These are phyloP conservation scores for Yoshiicerus persimilis DNA, from an alignment of 1,140 invertebrate species.

Conservation along the genomic window DNA sequence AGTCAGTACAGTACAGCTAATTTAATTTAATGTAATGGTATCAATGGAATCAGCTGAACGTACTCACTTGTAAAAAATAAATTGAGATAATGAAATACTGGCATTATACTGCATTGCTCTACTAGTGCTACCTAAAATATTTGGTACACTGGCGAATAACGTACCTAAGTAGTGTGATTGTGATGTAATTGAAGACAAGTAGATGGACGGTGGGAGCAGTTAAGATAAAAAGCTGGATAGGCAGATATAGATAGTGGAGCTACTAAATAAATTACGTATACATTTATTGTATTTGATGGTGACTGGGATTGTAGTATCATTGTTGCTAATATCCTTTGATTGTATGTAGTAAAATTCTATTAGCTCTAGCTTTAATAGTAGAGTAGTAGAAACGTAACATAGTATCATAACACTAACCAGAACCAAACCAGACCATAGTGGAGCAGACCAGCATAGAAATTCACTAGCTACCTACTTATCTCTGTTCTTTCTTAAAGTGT, in stretches of 20 bases:
- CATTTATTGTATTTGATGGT: neutral
- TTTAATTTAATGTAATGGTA: constrained; percentile 3
- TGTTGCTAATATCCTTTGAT: constrained; percentile 6
- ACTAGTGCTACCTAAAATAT: no score
- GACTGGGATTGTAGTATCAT: neutral
- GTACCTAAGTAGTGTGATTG: neutral
- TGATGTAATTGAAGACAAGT: neutral
- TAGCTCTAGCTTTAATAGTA: neutral
- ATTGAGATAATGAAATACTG: constrained; percentile 8
- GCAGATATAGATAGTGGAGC: neutral
- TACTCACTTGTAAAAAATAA: constrained; percentile 10
- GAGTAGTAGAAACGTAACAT: neutral
- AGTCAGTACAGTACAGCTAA: neutral
- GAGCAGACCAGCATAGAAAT: no score
- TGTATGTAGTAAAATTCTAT: constrained; percentile 13
- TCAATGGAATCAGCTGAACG: constrained; percentile 12
- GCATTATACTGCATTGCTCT: neutral
- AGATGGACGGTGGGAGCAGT: neutral
- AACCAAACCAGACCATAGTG: no score
- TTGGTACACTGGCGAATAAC: no score
- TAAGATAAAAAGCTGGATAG: neutral
- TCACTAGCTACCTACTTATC: neutral
- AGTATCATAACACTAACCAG: neutral
- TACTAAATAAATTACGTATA: neutral
- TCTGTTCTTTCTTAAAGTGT: neutral